These are phyloP conservation scores for Ambastaia sidthimunki DNA, from an alignment of 2,797 vertebrate genomes.

Conservation along the genomic window DNA sequence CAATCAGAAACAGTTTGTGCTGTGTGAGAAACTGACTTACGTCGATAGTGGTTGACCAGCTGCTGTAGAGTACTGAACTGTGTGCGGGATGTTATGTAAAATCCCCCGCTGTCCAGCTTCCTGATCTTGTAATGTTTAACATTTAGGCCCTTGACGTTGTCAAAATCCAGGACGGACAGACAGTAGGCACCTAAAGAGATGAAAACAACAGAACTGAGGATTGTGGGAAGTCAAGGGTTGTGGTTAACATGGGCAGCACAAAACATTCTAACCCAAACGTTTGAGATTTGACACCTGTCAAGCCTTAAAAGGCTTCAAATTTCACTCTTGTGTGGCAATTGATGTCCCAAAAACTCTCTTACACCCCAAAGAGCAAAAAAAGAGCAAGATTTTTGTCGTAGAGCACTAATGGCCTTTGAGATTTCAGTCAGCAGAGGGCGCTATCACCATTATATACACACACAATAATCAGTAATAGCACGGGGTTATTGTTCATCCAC, in stretches of 20 bases:
- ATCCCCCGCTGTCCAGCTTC: constrained; percentile 95
- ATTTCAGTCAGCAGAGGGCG: constrained; percentile 23
- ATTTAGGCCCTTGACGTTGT: constrained; percentile 94
- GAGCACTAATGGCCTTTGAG: not conserved
- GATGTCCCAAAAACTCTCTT: too few relatives aligned
- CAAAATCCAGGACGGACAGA: constrained; percentile 93
- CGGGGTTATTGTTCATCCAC: not conserved
- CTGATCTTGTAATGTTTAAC: constrained; percentile 99
- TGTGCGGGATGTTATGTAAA: constrained; percentile 97
- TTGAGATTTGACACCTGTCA: not conserved
- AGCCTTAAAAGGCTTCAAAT: too few relatives aligned
- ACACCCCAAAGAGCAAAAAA: not conserved
- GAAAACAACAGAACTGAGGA: not conserved
- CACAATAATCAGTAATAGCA: not conserved
- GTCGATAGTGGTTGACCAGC: constrained; percentile 94
- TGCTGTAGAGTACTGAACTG: constrained; percentile 95
- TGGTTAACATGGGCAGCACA: not conserved
- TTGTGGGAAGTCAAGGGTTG: not conserved
- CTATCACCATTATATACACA: constrained; percentile 2
- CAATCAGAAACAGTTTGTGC: constrained; percentile 3
- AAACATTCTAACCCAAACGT: not conserved
- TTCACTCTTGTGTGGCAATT: too few relatives aligned
- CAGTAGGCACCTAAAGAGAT: constrained; percentile 92
- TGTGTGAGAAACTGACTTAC: constrained; percentile 76
- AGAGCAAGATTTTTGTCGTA: not conserved